Evolutionary conservation across 2,797 vertebrate species (phyloP), one percentile per base, ranked within the genome.

Genomic region (Mormyrops boulengeri): DNA sequence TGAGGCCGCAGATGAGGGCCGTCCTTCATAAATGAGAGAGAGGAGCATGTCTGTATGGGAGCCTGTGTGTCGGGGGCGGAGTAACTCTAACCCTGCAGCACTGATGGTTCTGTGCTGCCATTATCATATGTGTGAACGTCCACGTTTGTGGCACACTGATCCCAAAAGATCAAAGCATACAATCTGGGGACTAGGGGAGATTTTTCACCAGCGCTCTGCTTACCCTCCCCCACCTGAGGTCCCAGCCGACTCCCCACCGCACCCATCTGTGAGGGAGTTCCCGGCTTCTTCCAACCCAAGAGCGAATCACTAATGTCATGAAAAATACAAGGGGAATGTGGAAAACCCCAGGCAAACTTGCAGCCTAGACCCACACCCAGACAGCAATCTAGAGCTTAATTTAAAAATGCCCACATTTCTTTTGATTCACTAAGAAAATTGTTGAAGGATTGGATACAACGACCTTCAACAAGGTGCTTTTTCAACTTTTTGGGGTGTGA

Each of bases 51-150:
- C 89, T 87, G 44, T 86, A 44, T 77, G 26, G 89, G 82, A 84
- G 88, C 87, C 89, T 90, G 88, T 17, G 89, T 88, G 89, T 87
- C 89, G 77, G 88, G 92, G 90, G 90, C 87, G 91, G 88, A 90
- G 91, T 92, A 94, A 94, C 94, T 93, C 94, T 93, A 34, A 77
- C 88, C 90, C 14, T 34, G 3, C 49, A 41, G 49, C 12, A 90
- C 92, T 91, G 90, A 94, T 95, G 95, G 94, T 95, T 95, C 94
- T 49, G 19, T 92, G 92, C 92, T 93, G 38, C 92, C 90, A 82
- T 91, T 92, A 89, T 94, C 94, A 95, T 95, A 93, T 93, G 95
- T 95, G 95, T 95, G 95, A 94, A 96, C 94, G 91, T 88, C 55
- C 53, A 80, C 88, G 91, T 93, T 93, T 93, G 90, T 91, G 94